Evolutionary conservation across 2,113 vertebrate species (phyloP), one percentile per base, ranked within the genome.

Genomic region (Pimephales promelas): DNA sequence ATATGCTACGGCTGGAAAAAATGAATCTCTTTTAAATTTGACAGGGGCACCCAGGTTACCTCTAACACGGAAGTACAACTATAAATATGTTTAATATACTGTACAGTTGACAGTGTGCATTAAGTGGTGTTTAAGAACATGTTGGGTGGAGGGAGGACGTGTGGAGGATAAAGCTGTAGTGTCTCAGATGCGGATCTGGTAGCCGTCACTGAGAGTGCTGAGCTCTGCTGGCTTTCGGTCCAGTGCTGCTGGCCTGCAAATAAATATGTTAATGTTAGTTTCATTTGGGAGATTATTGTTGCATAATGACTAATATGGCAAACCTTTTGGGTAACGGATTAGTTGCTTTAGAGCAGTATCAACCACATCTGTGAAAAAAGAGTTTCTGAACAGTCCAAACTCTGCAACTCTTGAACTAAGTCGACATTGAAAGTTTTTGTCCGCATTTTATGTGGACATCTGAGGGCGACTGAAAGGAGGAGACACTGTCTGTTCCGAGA

Each of bases 151-250:
- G 92, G 93, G 91, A 89, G 89, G 34, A 3, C 59, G 22, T 31
- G 40, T 68, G 56, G 7, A 66, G 47, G 59, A 87, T 43, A 34
- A 36, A 45, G 43, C 52, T 13, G 43, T 72, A 87, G 86, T 88
- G 61, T 79, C 72, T 94, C 94, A 98, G 92, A 99, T 98, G 72
- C 97, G 95, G 87, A 99, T 97, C 89, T 99, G 97, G 89, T 98
- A 99, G 83, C 96, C 96, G 72, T 99, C 97, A 0, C 89, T 97
- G 87, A 98, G 93, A 0, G 94, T 94, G 84, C 96, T 94, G 89
- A 98, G 96, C 64, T 97, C 96, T 2, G 95, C 87, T 81, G 90
- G 95, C 71, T 96, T 97, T 92, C 95, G 95, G 78, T 97, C 97
- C 82, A 96, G 90, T 24, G 92, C 88, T 0, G 96, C 97, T 3